Base-by-base conservation (phyloP, 1,140 invertebrate species). In the Aradophagus sp. region DNA sequence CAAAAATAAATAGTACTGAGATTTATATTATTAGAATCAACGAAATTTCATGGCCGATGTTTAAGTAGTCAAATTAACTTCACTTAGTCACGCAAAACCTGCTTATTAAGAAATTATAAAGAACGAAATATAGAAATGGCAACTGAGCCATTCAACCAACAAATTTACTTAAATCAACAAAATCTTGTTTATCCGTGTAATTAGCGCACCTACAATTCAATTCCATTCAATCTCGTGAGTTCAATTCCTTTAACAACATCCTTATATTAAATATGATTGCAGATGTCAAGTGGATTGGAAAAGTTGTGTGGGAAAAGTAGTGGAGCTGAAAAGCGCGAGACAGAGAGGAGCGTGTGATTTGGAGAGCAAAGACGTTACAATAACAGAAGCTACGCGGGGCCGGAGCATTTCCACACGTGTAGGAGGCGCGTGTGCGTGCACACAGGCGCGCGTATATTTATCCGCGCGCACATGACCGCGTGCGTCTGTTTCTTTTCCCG, bases 361-460 rank as follows among this genome's bases (percentile, higher is more conserved):
- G 5, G 47, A 44, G 44, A 39, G 16, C 36, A 66, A 35, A 58
- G 50, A 47, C 53, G 31, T 68, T 58, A 53, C 65, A 68, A 59
- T 68, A 68, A 68, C 65, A 68, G 65, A 39, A 36, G 23, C 41
- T 58, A 29, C 48, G 48, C 16, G 23, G 27, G 52, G 15, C 20
- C 32, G 5, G 27, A 50, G 56, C 65, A 62, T 62, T 59, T 69
- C 48, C 48, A 69, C 65, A 61, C 56, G 47, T 61, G 65, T 67
- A 26, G 27, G 32, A 47, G 17, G 44, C 34, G 35, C 50, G 42
- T 27, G 31, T 47, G 32, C 32, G 13, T 26, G 31, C 15, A 36
- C 52, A 36, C n/a, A 26, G 14, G 26, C 17, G 32, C 12, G 41
- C 20, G 31, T 55, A 61, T 48, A 39, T 69, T 47, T 69, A 53